Evolutionary conservation across 2,888 invertebrate species (phyloP).

Genomic region (Diplolepis rosae): DNA sequence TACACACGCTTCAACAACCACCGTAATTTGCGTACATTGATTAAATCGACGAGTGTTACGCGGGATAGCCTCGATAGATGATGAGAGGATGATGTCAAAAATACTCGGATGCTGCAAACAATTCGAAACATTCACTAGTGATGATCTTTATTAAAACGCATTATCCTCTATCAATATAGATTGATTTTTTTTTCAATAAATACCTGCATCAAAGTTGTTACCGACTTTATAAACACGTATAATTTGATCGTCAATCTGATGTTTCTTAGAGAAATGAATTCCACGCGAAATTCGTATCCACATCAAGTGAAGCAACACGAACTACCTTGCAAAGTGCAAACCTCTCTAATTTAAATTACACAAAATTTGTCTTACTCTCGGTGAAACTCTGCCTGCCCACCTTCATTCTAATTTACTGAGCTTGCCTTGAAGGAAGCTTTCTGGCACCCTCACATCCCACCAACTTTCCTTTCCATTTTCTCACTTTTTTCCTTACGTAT

Average conservation of each 20-base stretch:
- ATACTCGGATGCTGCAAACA: slow-evolving; percentile 32
- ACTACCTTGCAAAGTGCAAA: slow-evolving; percentile 18
- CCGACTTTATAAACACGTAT: not conserved
- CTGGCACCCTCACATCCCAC: slow-evolving; percentile 25
- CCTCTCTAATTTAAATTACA: slow-evolving; percentile 58
- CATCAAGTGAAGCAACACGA: slow-evolving; percentile 19
- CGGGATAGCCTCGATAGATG: slow-evolving; percentile 42
- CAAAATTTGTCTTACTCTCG: slow-evolving; percentile 62
- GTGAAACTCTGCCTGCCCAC: slow-evolving; percentile 47
- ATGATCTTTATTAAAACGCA: not conserved
- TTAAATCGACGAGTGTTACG: slow-evolving; percentile 64
- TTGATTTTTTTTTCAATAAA: not conserved
- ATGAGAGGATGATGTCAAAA: slow-evolving; percentile 43
- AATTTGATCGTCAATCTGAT: slow-evolving; percentile 3
- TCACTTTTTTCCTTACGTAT: slow-evolving; percentile 56
- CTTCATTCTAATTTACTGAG: slow-evolving; percentile 49
- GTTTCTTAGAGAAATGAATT: slow-evolving; percentile 9
- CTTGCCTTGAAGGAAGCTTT: slow-evolving; percentile 27
- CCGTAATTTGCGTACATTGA: slow-evolving; percentile 69
- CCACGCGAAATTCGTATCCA: not conserved
- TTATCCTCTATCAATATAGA: not conserved
- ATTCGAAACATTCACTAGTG: not conserved
- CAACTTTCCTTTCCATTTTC: slow-evolving; percentile 30
- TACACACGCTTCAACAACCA: slow-evolving; percentile 60
- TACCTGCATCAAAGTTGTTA: not conserved